Percentiles rank a stretch among this genome's conserved stretches.
Evolutionary conservation across 2,113 vertebrate species (phyloP).

Genomic region (Pica pica): DNA sequence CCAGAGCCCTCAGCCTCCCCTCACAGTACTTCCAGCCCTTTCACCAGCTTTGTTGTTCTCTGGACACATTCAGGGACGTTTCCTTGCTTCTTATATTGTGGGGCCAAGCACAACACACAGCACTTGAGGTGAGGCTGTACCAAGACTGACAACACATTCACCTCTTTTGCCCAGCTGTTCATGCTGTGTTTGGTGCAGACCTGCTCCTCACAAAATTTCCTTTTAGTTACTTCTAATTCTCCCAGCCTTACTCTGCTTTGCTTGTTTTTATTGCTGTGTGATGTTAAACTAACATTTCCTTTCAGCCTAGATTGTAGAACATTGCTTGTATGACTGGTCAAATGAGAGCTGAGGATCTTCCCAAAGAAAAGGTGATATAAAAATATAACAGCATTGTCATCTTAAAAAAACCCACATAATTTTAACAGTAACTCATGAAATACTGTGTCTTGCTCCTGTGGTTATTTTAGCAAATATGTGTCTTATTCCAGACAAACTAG

Average conservation of each 20-base stretch:
- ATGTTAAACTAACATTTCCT: neutral
- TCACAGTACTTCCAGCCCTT: neutral
- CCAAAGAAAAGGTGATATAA: neutral
- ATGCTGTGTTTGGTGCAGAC: neutral
- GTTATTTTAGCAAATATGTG: neutral
- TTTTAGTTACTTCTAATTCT: neutral
- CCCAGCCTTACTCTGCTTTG: neutral
- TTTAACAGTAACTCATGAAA: neutral
- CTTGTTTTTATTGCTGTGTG: neutral
- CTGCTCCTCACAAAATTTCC: neutral
- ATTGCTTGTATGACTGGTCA: neutral
- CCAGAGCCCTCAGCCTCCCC: neutral
- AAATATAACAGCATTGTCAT: neutral
- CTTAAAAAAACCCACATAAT: neutral
- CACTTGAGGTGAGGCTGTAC: neutral
- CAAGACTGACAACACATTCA: neutral
- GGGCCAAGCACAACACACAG: neutral
- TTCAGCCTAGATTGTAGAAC: neutral
- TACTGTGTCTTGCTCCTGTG: neutral
- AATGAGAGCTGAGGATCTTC: neutral
- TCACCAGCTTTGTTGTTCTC: neutral
- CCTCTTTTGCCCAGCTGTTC: neutral
- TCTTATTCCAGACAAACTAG: neutral
- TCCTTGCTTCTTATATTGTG: neutral
- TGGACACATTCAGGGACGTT: neutral